Base-by-base conservation (phyloP, 2,113 vertebrate genomes). In the Callocephalon fimbriatum region DNA sequence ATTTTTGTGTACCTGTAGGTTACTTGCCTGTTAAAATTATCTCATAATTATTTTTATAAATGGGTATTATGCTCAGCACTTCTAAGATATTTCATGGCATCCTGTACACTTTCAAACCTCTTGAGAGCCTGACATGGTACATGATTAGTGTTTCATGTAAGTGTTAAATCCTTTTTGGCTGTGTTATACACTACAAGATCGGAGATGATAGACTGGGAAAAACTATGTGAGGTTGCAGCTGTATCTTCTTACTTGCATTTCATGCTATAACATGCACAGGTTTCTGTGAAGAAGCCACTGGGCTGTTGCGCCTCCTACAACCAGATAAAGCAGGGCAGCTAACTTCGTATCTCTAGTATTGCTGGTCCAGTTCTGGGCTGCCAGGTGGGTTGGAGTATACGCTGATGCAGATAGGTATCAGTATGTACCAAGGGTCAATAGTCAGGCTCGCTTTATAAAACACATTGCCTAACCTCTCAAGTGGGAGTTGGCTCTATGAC, bases 261-360 rank as follows among this genome's bases (percentile, higher is more conserved):
- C 42, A 2, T 67, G 63, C 84, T 59, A 0, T 27, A 50, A 42
- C 78, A 26, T 0, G 6, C 68, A 11, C 15, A 15, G 31, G 59
- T 35, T 86, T 87, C 77, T 54, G 3, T 63, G 51, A 42, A 71
- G 92, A 53, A 40, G 77, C 72, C 14, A 11, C 44, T 6, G 62
- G 56, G 50, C 72, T 65, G 29, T n/a, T 37, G 45, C 12, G 40
- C 44, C 32, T 83, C 72, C 71, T 38, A 4, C 38, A 26, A 2
- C 8, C 32, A 51, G 32, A 32, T 19, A 2, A 4, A 27, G 11
- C 27, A 4, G 1, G 37, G 51, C 42, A 32, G 18, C 47, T 45
- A 4, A 6, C 58, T 20, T 35, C 2, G 16, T 22, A 5, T 17
- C 54, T 20, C 27, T 7, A 9, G 6, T 1, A 1, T 45, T 56